Evolutionary conservation across 2,888 invertebrate species (phyloP).

Genomic region (Lissocephala sabroskyi): DNA sequence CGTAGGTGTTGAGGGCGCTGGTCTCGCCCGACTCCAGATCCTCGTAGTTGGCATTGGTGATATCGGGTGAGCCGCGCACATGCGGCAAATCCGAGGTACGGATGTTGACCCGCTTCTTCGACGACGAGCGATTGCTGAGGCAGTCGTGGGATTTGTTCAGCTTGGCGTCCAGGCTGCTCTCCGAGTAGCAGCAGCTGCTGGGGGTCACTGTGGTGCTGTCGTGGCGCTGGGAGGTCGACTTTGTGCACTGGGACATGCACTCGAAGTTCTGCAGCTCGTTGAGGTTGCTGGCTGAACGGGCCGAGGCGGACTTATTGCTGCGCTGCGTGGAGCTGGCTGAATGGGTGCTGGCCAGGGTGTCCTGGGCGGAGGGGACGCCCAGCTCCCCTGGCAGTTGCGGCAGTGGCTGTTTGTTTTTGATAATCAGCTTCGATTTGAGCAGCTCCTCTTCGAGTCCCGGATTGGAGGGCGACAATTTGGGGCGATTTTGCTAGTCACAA

Average conservation of each 20-base stretch:
- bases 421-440: conserved; percentile 68
- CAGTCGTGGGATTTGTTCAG: conserved; percentile 71
- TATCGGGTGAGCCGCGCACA: conserved; percentile 64
- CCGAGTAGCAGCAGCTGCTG: conserved; percentile 71
- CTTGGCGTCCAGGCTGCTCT: conserved; percentile 70
- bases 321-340: conserved; percentile 50
- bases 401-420: conserved; percentile 73
- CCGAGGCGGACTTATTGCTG: conserved; percentile 55
- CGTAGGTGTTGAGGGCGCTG: conserved; percentile 69
- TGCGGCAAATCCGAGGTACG: conserved; percentile 74
- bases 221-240: conserved; percentile 64
- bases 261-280: conserved; percentile 71
- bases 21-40: conserved; percentile 71
- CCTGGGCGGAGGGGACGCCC: conserved; percentile 29
- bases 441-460: conserved; percentile 70
- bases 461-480: conserved; percentile 70
- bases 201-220: conserved; percentile 72
- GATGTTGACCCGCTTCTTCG: conserved; percentile 78
- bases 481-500: conserved; percentile 53
- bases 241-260: conserved; percentile 64
- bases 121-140: conserved; percentile 74
- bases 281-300: conserved; percentile 72
- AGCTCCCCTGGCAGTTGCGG: conserved; percentile 66
- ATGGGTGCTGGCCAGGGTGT: conserved; percentile 40
- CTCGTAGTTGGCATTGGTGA: conserved; percentile 64